A percentile compares a stretch with the other conserved stretches of the same genome.
Conservation (phyloP, 2,797 vertebrate species). For the Leucoraja ocellata region DNA sequence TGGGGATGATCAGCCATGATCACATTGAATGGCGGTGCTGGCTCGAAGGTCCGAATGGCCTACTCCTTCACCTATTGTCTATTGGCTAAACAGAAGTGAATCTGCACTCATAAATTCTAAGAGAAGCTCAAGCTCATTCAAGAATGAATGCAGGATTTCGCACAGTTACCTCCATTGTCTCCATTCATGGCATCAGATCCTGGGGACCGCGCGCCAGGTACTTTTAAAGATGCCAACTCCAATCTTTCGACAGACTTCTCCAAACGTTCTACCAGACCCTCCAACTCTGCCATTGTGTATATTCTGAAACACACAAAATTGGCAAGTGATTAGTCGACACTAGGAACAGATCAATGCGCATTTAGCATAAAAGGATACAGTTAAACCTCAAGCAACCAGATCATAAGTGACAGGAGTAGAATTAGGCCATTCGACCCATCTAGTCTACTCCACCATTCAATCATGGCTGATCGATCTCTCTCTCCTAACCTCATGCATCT, state of each 20-base stretch:
- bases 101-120: too few species aligned
- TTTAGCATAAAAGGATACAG: not conserved
- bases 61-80: too few species aligned
- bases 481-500: too few species aligned
- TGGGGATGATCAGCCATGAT: too few species aligned
- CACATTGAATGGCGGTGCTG: too few species aligned
- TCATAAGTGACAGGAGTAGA: too few species aligned
- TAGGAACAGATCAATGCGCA: not conserved
- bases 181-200: slow-evolving; percentile 70
- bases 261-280: slow-evolving; percentile 77
- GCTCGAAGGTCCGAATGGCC: too few species aligned
- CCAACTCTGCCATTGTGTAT: slow-evolving; percentile 60
- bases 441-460: too few species aligned
- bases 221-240: slow-evolving; percentile 67
- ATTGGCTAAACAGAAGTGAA: too few species aligned
- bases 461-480: too few species aligned
- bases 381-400: not conserved
- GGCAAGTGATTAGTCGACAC: too few species aligned
- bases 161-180: slow-evolving; percentile 65
- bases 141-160: not conserved
- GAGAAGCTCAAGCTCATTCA: not conserved
- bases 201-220: slow-evolving; percentile 52
- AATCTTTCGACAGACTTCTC: slow-evolving; percentile 80
- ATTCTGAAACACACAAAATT: slow-evolving; percentile 23
- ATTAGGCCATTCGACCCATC: too few species aligned